These are phyloP conservation scores for Eupeodes corollae DNA, from an alignment of 1,140 invertebrate genomes.

Conservation along the genomic window DNA sequence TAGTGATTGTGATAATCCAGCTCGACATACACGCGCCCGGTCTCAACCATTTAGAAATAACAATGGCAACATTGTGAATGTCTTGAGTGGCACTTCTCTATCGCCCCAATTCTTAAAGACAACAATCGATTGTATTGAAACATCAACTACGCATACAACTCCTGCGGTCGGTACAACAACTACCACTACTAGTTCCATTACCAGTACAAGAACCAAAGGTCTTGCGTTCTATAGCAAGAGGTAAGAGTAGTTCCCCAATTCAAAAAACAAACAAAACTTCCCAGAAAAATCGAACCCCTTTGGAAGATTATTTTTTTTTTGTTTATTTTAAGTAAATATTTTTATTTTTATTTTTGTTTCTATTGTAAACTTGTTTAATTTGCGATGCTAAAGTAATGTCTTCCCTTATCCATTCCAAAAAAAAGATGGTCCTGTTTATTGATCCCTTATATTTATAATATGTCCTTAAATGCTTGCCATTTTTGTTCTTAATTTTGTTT, in stretches of 20 bases:
- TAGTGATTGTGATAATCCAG: slow-evolving; percentile 21
- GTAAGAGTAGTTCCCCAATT: slow-evolving; percentile 15
- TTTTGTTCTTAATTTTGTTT: too few relatives aligned
- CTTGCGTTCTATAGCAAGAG: slow-evolving; percentile 34
- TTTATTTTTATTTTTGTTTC: background rate
- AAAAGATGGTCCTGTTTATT: too few relatives aligned
- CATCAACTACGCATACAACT: background rate
- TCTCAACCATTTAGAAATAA: slow-evolving; percentile 35
- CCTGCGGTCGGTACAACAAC: background rate
- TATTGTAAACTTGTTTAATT: background rate
- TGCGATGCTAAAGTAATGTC: background rate
- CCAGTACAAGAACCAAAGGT: slow-evolving; percentile 25
- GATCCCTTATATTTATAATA: too few relatives aligned
- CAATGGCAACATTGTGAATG: slow-evolving; percentile 6
- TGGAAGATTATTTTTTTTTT: background rate
- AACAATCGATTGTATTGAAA: background rate
- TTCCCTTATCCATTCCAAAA: too few relatives aligned
- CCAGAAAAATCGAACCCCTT: background rate
- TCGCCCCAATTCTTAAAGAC: slow-evolving; percentile 5
- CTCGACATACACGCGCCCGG: slow-evolving; percentile 26
- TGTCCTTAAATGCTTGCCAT: too few relatives aligned
- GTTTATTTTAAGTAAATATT: background rate
- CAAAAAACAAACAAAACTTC: too few relatives aligned
- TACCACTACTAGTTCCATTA: background rate
- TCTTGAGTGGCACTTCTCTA: slow-evolving; percentile 3